Base-by-base conservation (phyloP, 2,888 invertebrate species). In the Ferrisia virgata region DNA sequence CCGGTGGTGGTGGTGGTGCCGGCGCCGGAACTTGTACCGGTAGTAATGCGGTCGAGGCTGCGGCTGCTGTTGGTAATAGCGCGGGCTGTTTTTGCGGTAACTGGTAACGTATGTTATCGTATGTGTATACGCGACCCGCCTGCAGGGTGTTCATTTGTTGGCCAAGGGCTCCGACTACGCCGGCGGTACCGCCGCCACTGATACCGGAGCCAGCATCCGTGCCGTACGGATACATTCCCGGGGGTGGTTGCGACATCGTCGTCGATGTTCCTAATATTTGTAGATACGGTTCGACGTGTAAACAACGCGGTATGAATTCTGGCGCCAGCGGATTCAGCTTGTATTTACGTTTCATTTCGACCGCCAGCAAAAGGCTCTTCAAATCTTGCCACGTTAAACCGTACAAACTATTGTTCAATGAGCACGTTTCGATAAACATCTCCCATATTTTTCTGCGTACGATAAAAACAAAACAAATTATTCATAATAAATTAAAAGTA, bases 281-380 rank as follows among this genome's bases (percentile, higher is more conserved):
- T 6, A 82, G 47, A 18, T 87, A 87, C 0, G 87, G 86, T 78
- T 87, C 87, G 43, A 89, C 86, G 89, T 88, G 88, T 85, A 88
- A 89, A 84, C 91, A 90, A 43, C 93, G 89, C 0, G 95, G 95
- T 53, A 95, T 91, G 88, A 95, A 95, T 87, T 94, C 94, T 0
- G 94, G 93, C 0, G 95, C 95, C 80, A 94, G 88, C 0, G 95
- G 95, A 89, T 95, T 95, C n/a, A 95, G 89, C 3, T 93, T 92
- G 88, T 93, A 94, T 2, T 92, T 92, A 85, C 93, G 93, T 87
- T 93, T 93, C 86, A 94, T 89, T 88, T 94, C 94, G 1, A 94
- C 92, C 9, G 93, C 93, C 87, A 94, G 93, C 81, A 94, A 89
- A 87, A 93, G 93, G 64, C 92, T 91, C 84, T 92, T 90, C 64